Evolutionary conservation across 2,888 invertebrate species (phyloP), one percentile per base, ranked within the genome.

Genomic region (Eupithecia dodoneata): DNA sequence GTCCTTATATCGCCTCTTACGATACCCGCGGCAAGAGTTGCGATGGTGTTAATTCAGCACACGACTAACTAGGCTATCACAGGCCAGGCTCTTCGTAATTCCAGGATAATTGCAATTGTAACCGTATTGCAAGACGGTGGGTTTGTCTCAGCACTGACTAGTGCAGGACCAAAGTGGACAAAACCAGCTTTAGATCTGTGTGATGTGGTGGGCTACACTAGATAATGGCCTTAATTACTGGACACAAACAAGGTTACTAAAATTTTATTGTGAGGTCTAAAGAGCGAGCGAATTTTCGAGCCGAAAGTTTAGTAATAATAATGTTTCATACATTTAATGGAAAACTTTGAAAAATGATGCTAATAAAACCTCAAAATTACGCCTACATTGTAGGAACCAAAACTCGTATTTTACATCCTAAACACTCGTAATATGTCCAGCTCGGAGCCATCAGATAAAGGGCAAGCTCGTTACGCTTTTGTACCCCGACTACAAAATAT

Each of bases 401-500:
- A 81, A 74, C 75, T 80, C 78, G 73, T 80, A 75, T 80, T 82
- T 82, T 80, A 80, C 71, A 78, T 72, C 73, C 77, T 74, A 77
- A 78, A 80, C 78, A 78, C 76, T 77, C 79, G 80, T 80, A 80
- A 80, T 82, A 81, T 82, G 80, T 81, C 82, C 82, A 79, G 82
- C 81, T 79, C 45, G 75, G 41, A 78, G 76, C 65, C 79, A 81
- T 81, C 79, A 79, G 82, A 80, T 81, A 80, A 80, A 76, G 74
- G 77, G 77, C 45, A 13, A 78, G 78, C 76, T 52, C 69, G 70
- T 70, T 63, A 47, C 74, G 78, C 77, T 78, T 77, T 82, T 81
- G 80, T 80, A 77, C 44, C 65, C 15, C 75, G 71, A 74, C 71
- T 73, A 80, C 81, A 78, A 81, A 77, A 82, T 81, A 80, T 78